Percentiles rank a stretch among this genome's conserved stretches.
Conservation (phyloP, 92 coral and sea anemone genomes). For the Umimayanthus chanpuru region DNA sequence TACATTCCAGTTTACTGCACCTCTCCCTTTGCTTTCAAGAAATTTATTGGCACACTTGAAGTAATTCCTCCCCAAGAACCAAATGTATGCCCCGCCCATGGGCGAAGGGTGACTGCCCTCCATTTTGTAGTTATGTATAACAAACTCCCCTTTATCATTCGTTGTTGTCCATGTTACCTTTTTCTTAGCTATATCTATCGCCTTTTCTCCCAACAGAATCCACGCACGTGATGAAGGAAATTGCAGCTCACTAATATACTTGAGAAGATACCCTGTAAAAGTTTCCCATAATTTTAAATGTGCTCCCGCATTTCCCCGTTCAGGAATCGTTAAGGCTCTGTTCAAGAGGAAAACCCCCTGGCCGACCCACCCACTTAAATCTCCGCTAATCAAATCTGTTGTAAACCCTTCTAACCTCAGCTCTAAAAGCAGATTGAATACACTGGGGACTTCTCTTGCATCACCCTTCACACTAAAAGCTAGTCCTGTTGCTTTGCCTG, state of each 20-base stretch:
- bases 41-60: constrained; percentile 30
- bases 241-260: not conserved
- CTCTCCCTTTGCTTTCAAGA: too few species aligned
- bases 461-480: constrained; percentile 33
- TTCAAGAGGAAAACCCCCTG: constrained; percentile 45
- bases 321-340: constrained; percentile 17
- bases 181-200: not conserved
- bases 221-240: not conserved
- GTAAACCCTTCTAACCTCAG: constrained; percentile 1
- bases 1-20: not conserved
- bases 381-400: constrained; percentile 24
- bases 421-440: constrained; percentile 35
- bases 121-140: constrained; percentile 9
- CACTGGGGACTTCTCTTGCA: constrained; percentile 26
- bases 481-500: constrained; percentile 30
- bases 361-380: not conserved
- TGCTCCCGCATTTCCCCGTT: not conserved
- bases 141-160: too few species aligned
- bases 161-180: not conserved
- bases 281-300: not conserved
- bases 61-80: constrained; percentile 22
- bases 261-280: not conserved
- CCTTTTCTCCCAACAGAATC: constrained; percentile 25
- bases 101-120: constrained; percentile 23
- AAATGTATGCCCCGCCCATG: not conserved